Conservation (phyloP, 1,140 invertebrate species). For the Lordiphosa collinella region DNA sequence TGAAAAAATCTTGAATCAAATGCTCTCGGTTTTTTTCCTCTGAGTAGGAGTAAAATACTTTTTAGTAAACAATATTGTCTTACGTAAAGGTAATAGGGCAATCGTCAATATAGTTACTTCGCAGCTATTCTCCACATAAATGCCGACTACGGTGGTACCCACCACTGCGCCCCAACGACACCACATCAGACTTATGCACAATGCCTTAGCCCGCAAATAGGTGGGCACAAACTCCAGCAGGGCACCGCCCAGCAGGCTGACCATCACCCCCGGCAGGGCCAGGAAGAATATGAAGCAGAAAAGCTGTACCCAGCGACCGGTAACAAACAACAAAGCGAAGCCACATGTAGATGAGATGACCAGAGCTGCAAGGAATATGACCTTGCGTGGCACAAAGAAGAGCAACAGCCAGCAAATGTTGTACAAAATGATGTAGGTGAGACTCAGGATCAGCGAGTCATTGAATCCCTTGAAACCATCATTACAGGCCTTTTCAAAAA, state of each 20-base stretch:
- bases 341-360: slow-evolving; percentile 35
- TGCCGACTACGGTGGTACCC: slow-evolving; percentile 35
- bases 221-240: slow-evolving; percentile 49
- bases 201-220: slow-evolving; percentile 39
- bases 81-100: slow-evolving; percentile 43
- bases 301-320: slow-evolving; percentile 25
- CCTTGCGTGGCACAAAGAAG: slow-evolving; percentile 30
- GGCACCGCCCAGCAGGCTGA: slow-evolving; percentile 45
- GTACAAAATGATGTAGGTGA: slow-evolving; percentile 38
- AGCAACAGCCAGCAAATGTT: slow-evolving; percentile 45
- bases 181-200: slow-evolving; percentile 62
- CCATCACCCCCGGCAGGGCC: slow-evolving; percentile 31
- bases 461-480: slow-evolving; percentile 41
- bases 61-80: background rate
- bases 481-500: slow-evolving; percentile 33
- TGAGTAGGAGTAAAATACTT: too few relatives aligned
- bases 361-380: slow-evolving; percentile 33
- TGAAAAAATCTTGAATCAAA: too few relatives aligned
- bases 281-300: slow-evolving; percentile 35
- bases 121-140: slow-evolving; percentile 31
- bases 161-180: slow-evolving; percentile 40
- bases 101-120: slow-evolving; percentile 38
- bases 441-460: slow-evolving; percentile 43
- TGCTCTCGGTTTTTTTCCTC: too few relatives aligned
- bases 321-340: slow-evolving; percentile 25